Base-by-base conservation (phyloP, 1,140 invertebrate species). In the Macrotrachela quadricornifera region DNA sequence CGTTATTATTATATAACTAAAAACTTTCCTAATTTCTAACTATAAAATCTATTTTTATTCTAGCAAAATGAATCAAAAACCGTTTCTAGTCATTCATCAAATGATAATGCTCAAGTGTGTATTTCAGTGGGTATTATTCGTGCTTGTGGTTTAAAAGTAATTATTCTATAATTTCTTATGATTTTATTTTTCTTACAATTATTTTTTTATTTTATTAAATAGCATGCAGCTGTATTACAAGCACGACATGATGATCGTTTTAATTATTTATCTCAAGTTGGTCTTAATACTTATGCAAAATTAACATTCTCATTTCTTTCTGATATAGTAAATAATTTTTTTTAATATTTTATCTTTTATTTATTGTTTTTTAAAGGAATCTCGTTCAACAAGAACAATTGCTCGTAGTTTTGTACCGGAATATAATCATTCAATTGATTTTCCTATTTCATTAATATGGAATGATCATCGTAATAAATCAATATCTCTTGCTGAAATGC, bases 201-300 rank as follows among this genome's bases (percentile, higher is more conserved):
- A 30, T 4, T 8, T 30, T 30, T 30, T 30, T 30, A 4, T 8
- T 30, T 30, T 30, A 2, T 30, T 30, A 2, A 30, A 4, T 30
- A 30, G 21, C 21, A 30, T 30, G 21, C 21, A 30, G 8, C 21
- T 30, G 8, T 30, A 8, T 30, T 30, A 4, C 21, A 30, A 30
- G 21, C 21, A 30, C 21, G 8, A 30, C 2, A 30, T 30, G 21
- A 30, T 30, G 49, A 56, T 21, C 57, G 59, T n/a, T 63, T 69
- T 62, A 59, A 63, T 50, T 67, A 66, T 49, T 59, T 62, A 39
- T 58, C 64, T 8, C 63, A 67, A 58, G 64, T 69, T n/a, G 67
- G 66, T 13, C 63, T 68, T 13, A 67, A 67, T 52, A 50, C 63
- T 11, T 68, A 68, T 47, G 57, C 64, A 18, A 58, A 60, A 40